Evolutionary conservation across 2,113 vertebrate genomes (phyloP).

Genomic region (Numida meleagris): DNA sequence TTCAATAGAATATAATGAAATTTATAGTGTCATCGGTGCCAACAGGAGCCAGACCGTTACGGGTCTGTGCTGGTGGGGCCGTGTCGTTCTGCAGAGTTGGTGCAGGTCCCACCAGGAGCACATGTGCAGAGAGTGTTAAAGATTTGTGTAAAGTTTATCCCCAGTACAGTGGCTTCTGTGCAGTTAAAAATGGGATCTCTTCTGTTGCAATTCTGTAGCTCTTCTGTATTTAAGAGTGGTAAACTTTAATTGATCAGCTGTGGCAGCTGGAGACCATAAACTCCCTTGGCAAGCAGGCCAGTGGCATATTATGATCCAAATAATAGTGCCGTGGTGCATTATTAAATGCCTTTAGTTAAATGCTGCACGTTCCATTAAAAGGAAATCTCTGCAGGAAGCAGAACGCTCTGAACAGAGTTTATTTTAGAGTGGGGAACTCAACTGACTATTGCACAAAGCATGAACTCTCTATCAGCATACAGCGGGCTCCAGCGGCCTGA

Average conservation of each 20-base stretch:
- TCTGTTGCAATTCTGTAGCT: neutral
- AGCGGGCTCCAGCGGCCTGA: neutral
- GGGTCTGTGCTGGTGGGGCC: fast-evolving
- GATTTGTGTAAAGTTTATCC: neutral
- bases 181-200: neutral
- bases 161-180: neutral
- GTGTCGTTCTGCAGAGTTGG: fast-evolving
- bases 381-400: constrained; percentile 38
- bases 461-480: neutral
- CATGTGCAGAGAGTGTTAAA: neutral
- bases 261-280: neutral
- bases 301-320: neutral
- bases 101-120: neutral
- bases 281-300: neutral
- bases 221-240: neutral
- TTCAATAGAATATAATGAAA: neutral
- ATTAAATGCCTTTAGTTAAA: constrained; percentile 21
- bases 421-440: neutral
- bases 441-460: neutral
- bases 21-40: neutral
- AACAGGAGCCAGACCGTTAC: neutral
- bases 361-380: constrained; percentile 8
- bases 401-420: neutral
- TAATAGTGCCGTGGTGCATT: constrained; percentile 41
- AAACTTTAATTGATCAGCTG: neutral